Evolutionary conservation across 2,797 vertebrate genomes (phyloP).

Genomic region (Delichon dasypus): DNA sequence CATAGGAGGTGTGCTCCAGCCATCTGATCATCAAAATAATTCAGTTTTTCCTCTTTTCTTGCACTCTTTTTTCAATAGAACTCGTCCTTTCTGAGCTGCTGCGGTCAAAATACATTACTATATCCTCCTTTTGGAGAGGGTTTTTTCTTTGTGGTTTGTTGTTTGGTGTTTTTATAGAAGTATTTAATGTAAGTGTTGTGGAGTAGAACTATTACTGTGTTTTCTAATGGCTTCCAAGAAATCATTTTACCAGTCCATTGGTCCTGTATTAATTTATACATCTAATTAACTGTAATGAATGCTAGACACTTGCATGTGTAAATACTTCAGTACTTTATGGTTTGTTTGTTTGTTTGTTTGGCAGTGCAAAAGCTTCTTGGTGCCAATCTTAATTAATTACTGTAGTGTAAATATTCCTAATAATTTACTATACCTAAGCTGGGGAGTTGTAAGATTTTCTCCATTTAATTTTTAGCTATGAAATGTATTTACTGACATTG

Average conservation of each 20-base stretch:
- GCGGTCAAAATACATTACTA: neutral
- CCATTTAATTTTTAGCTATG: neutral
- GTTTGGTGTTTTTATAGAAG: neutral
- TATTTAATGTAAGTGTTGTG: neutral
- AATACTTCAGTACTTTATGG: neutral
- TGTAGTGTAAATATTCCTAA: neutral
- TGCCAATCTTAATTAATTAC: neutral
- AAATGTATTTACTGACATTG: neutral
- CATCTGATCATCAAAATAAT: neutral
- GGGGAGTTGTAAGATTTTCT: neutral
- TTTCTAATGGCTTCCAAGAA: neutral
- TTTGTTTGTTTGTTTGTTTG: neutral
- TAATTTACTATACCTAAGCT: neutral
- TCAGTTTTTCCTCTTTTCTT: neutral
- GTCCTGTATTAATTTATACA: neutral
- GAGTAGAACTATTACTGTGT: neutral
- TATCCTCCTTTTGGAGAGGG: accelerated
- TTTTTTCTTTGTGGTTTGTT: neutral
- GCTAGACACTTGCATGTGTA: neutral
- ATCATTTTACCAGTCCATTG: neutral
- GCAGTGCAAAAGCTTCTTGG: neutral
- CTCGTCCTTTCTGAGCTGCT: neutral
- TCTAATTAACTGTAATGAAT: neutral
- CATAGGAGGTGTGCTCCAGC: neutral
- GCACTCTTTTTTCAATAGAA: accelerated